Evolutionary conservation across 2,888 invertebrate species (phyloP).

Genomic region (Esperia sulphurella): DNA sequence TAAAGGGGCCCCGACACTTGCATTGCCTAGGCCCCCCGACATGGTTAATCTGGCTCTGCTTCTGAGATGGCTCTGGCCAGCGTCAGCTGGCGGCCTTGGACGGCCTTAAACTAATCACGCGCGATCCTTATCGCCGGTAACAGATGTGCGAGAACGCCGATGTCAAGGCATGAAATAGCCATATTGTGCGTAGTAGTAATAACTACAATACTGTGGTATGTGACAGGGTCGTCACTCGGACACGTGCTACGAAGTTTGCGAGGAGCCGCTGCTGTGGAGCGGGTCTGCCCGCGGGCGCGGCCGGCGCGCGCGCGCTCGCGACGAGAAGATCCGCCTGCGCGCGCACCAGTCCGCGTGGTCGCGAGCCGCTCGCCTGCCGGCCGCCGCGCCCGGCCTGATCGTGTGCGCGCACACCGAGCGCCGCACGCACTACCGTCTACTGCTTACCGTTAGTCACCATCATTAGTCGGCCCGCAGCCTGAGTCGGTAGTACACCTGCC

Average conservation of each 20-base stretch:
- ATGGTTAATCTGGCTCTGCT: too few relatives aligned
- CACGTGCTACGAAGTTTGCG: constrained; percentile 76
- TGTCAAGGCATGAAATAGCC: too few relatives aligned
- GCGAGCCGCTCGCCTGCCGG: constrained; percentile 81
- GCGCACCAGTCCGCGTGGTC: constrained; percentile 48
- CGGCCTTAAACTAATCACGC: too few relatives aligned
- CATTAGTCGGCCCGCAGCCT: too few relatives aligned
- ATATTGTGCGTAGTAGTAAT: too few relatives aligned
- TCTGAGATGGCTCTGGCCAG: too few relatives aligned
- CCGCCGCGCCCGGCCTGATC: constrained; percentile 87
- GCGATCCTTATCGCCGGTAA: too few relatives aligned
- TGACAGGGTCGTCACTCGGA: constrained; percentile 81
- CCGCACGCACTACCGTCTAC: constrained; percentile 84
- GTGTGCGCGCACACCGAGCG: constrained; percentile 86
- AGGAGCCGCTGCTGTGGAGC: constrained; percentile 84
- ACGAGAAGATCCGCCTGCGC: constrained; percentile 32
- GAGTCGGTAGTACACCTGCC: too few relatives aligned
- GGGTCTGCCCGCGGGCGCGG: constrained; percentile 61
- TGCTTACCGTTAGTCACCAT: constrained; percentile 75
- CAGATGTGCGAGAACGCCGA: too few relatives aligned
- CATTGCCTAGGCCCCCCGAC: too few relatives aligned
- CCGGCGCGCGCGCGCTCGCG: constrained; percentile 41
- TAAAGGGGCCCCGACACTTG: too few relatives aligned
- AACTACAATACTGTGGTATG: background rate
- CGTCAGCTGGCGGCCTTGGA: too few relatives aligned